Conservation (phyloP, 2,888 invertebrate species). For the Erebia aethiops region DNA sequence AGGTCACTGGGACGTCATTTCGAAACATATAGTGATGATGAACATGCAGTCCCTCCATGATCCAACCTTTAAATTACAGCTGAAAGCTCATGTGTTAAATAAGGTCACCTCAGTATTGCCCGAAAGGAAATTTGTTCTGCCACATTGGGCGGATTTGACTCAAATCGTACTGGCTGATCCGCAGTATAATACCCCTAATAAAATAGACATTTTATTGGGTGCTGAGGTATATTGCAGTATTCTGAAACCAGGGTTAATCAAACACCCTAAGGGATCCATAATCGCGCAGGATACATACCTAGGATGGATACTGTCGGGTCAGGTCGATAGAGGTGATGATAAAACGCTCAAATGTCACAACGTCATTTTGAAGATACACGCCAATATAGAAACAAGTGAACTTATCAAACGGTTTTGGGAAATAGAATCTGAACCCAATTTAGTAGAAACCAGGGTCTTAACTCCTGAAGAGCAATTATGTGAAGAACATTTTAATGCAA, state of each 20-base stretch:
- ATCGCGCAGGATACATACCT: slow-evolving; percentile 32
- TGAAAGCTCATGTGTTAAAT: slow-evolving; percentile 17
- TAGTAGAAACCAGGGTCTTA: neutral
- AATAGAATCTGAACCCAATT: neutral
- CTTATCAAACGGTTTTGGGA: no score
- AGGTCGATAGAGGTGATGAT: neutral
- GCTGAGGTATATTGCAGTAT: slow-evolving; percentile 27
- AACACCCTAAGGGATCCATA: slow-evolving; percentile 24
- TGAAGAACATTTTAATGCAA: slow-evolving; percentile 25
- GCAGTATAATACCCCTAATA: slow-evolving; percentile 12
- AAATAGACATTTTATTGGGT: slow-evolving; percentile 23
- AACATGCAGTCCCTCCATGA: neutral
- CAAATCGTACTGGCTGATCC: slow-evolving; percentile 1
- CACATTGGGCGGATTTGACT: neutral
- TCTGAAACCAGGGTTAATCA: slow-evolving; percentile 22
- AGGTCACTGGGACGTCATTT: neutral
- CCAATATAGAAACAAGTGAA: neutral
- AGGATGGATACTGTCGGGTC: slow-evolving; percentile 33
- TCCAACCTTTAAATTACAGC: neutral
- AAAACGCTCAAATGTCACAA: neutral
- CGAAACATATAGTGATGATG: neutral
- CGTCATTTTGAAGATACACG: neutral
- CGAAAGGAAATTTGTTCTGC: neutral
- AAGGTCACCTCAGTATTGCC: slow-evolving; percentile 12
- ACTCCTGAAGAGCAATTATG: slow-evolving; percentile 30